Evolutionary conservation across 1,140 invertebrate species (phyloP), one percentile per base, ranked within the genome.

Genomic region (Asobara japonica): DNA sequence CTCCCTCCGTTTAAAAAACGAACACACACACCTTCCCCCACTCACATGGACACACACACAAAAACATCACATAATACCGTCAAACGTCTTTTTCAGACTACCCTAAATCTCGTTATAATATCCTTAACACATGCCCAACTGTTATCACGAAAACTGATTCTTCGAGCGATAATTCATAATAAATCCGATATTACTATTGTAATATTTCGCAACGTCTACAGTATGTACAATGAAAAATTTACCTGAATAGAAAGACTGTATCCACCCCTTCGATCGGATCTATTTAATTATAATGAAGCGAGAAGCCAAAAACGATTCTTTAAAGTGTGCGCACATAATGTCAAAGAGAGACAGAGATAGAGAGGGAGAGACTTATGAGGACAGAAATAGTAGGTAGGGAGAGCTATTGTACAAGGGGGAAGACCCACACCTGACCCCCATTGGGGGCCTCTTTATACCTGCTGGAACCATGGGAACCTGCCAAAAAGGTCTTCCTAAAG

Each of bases 221-320:
- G n/a, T 16, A 51, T 18, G 20, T 51, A 56, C 51, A 56, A 56
- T 56, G 51, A 25, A 22, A n/a, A 56, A 56, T 56, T 56, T 56
- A 56, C 51, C 51, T 56, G 51, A 56, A 22, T 7, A 56, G 51
- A 22, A 56, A 56, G 18, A 56, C 22, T 56, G 51, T 5, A 10
- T 10, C 5, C 31, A 36, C n/a, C 22, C 51, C 22, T 56, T 25
- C 10, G 20, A 25, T 25, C 51, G 51, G 25, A 25, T 56, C 51
- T 56, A 56, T 10, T 56, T 56, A 56, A 56, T 56, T 56, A 56
- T 56, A 56, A 56, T 27, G 51, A 56, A 51, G 20, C 45, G 45
- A 51, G 25, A 56, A 56, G 51, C 22, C 51, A 56, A 56, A 56
- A 56, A 25, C 22, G 51, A n/a, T 56, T 56, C 1, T 56, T 56